Percentiles rank a stretch among this genome's conserved stretches.
These are phyloP conservation scores for Pseudolycoriella hygida DNA, from an alignment of 2,888 invertebrate genomes.

Conservation along the genomic window DNA sequence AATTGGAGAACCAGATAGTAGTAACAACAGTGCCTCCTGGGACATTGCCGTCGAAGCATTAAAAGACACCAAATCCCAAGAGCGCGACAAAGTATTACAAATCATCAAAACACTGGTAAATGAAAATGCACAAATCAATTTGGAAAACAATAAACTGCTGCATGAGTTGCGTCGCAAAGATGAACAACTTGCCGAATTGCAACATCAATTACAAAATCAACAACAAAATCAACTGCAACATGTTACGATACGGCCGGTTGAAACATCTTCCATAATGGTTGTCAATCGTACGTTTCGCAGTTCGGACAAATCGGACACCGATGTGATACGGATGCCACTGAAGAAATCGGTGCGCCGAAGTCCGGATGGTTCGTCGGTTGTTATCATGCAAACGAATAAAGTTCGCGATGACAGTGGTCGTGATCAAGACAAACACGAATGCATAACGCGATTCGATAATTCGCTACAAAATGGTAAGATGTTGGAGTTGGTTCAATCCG, in stretches of 20 bases:
- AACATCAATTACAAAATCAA: conserved; percentile 8
- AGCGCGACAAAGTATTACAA: conserved; percentile 24
- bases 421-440: conserved; percentile 4
- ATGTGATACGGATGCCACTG: conserved; percentile 17
- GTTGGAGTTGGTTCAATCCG: background rate
- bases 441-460: conserved; percentile 3
- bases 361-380: conserved; percentile 12
- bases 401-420: conserved; percentile 3
- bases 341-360: conserved; percentile 20
- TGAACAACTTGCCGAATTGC: conserved; percentile 23
- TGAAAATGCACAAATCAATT: conserved; percentile 24
- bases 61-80: conserved; percentile 23
- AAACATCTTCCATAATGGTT: background rate
- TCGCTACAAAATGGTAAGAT: background rate
- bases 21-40: conserved; percentile 25
- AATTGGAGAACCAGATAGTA: conserved; percentile 28
- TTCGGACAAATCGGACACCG: conserved; percentile 10
- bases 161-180: conserved; percentile 21
- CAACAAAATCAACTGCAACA: background rate
- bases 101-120: conserved; percentile 21
- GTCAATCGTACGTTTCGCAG: background rate
- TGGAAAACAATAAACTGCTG: conserved; percentile 1
- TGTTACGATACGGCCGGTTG: background rate
- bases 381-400: conserved; percentile 6
- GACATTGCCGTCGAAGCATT: conserved; percentile 26